Conservation (phyloP, 1,140 invertebrate genomes). For the Elysia chlorotica region DNA sequence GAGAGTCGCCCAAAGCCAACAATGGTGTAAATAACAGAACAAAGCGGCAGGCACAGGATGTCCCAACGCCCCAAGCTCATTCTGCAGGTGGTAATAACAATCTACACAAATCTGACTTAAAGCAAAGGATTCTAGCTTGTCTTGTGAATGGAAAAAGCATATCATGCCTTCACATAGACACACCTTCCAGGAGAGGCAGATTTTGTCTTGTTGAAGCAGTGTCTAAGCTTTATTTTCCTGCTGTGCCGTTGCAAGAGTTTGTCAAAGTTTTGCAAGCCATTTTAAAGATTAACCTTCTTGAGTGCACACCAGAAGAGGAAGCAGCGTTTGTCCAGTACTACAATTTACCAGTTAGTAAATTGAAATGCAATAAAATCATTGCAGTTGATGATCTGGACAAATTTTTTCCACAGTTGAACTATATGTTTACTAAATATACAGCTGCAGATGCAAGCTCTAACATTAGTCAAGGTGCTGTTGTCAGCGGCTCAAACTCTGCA, state of each 20-base stretch:
- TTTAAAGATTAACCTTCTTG: constrained; percentile 43
- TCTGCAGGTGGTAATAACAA: constrained; percentile 5
- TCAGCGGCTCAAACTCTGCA: neutral
- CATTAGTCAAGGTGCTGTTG: neutral
- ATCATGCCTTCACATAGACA: constrained; percentile 45
- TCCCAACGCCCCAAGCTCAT: no score
- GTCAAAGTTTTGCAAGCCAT: constrained; percentile 51
- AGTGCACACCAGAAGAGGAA: constrained; percentile 50
- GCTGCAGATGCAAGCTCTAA: neutral
- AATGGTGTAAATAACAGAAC: no score
- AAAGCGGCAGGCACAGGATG: neutral
- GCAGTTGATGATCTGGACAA: constrained; percentile 46
- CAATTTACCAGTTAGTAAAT: constrained; percentile 47
- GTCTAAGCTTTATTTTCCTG: constrained; percentile 54
- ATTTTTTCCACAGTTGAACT: constrained; percentile 52
- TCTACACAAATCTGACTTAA: neutral
- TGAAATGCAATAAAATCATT: constrained; percentile 58
- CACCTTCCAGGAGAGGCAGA: constrained; percentile 33
- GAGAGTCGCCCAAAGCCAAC: no score
- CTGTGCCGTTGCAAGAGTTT: constrained; percentile 54
- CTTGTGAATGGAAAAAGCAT: constrained; percentile 53
- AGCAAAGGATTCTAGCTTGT: constrained; percentile 40
- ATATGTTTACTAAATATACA: constrained; percentile 46
- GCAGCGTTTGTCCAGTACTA: constrained; percentile 57
- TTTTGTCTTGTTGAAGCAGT: constrained; percentile 56